phyloP scores from a whole-genome alignment of 2,888 invertebrate species.

The Andrena bucephala region DNA sequence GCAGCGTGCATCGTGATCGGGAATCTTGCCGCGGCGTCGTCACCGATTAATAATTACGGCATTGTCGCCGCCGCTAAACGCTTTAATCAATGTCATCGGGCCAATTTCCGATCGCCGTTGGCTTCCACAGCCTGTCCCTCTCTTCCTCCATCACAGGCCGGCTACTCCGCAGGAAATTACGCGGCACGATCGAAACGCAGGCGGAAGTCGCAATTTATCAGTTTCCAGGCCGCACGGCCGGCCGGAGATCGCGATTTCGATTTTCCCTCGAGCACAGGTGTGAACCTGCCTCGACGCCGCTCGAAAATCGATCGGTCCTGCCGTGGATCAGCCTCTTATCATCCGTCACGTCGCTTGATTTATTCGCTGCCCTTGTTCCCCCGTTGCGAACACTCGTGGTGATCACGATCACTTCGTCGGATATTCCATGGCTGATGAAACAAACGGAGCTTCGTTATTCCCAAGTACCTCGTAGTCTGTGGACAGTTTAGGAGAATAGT shows the following conservation, averaged over 20 bases:
- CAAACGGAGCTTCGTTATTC: too few relatives aligned
- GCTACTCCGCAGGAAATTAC: conserved; percentile 83
- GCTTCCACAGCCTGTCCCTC: conserved; percentile 76
- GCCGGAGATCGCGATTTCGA: conserved; percentile 70
- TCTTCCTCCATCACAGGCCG: conserved; percentile 56
- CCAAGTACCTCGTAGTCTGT: too few relatives aligned
- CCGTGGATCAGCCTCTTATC: conserved; percentile 12
- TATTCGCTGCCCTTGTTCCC: not conserved
- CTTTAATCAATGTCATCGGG: conserved; percentile 85
- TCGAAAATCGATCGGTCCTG: conserved; percentile 63
- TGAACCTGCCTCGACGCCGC: conserved; percentile 51
- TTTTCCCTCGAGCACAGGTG: conserved; percentile 48
- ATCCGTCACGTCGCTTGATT: not conserved
- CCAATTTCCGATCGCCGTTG: conserved; percentile 84
- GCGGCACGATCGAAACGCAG: conserved; percentile 81
- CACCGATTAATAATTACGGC: conserved; percentile 84
- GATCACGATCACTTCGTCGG: too few relatives aligned
- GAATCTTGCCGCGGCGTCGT: conserved; percentile 71
- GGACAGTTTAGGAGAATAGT: too few relatives aligned
- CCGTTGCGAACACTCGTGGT: too few relatives aligned
- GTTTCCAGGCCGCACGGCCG: conserved; percentile 77
- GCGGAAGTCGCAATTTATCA: conserved; percentile 85
- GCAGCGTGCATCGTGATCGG: conserved; percentile 38
- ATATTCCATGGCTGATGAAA: too few relatives aligned
- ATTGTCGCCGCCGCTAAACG: conserved; percentile 81